phyloP scores from a whole-genome alignment of 2,888 invertebrate genomes.

The Temnothorax unifasciatus region DNA sequence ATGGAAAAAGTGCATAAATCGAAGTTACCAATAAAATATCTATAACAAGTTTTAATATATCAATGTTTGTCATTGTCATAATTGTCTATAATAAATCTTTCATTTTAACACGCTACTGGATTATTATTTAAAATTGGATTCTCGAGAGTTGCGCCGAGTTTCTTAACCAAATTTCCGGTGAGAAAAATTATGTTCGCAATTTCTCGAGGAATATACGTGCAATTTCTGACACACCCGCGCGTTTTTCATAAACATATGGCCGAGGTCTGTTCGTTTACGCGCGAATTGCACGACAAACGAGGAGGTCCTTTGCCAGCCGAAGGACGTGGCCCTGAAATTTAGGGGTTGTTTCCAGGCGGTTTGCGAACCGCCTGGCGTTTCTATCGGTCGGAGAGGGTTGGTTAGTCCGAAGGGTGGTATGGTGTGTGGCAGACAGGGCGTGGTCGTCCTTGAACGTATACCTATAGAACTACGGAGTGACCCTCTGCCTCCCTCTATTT shows the following conservation, averaged over 20 bases:
- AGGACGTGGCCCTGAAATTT: slow-evolving; percentile 76
- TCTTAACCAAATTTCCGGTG: not conserved
- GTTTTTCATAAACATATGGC: slow-evolving; percentile 13
- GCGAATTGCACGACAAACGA: slow-evolving; percentile 67
- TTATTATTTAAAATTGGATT: not conserved
- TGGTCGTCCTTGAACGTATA: slow-evolving; percentile 85
- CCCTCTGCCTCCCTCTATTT: slow-evolving; percentile 59
- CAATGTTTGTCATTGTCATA: too few relatives aligned
- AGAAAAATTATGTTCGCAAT: slow-evolving; percentile 1
- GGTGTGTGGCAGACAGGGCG: slow-evolving; percentile 84
- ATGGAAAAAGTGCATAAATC: slow-evolving; percentile 39
- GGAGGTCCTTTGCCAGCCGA: slow-evolving; percentile 62
- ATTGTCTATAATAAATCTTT: not conserved
- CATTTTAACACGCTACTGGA: not conserved
- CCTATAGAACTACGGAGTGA: slow-evolving; percentile 73
- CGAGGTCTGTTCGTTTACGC: slow-evolving; percentile 61
- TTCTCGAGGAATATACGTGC: not conserved
- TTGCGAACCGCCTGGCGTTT: slow-evolving; percentile 77
- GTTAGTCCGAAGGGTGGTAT: slow-evolving; percentile 69
- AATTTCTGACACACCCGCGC: not conserved
- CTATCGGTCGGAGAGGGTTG: slow-evolving; percentile 70
- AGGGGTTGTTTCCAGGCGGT: slow-evolving; percentile 78
- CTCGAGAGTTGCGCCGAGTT: not conserved
- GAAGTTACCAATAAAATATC: not conserved
- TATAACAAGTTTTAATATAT: not conserved